phyloP scores from a whole-genome alignment of 2,888 invertebrate species.

The Lithophane semibrunnea region DNA sequence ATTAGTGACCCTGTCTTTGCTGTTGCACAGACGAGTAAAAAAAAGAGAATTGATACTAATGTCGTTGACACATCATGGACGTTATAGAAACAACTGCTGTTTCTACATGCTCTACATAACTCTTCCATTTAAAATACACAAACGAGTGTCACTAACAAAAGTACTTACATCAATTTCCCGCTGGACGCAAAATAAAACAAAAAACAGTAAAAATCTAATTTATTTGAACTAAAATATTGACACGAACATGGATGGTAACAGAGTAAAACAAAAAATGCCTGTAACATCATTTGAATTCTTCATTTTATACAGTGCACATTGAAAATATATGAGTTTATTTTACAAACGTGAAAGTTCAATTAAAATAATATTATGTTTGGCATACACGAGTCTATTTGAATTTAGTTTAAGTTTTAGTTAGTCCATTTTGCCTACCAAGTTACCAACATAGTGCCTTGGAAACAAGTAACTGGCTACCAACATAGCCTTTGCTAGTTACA shows the following conservation, averaged over 20 bases:
- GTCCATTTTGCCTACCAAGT: neutral
- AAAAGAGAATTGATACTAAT: neutral
- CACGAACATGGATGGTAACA: neutral
- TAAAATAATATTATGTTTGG: slow-evolving; percentile 3
- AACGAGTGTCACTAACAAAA: neutral
- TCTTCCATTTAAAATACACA: neutral
- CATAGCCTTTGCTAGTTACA: neutral
- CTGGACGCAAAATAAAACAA: neutral
- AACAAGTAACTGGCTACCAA: neutral
- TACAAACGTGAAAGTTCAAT: slow-evolving; percentile 7
- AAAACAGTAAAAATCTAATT: neutral
- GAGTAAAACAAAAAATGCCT: neutral
- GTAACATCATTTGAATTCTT: slow-evolving; percentile 8
- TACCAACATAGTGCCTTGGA: too few species aligned
- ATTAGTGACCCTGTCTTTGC: neutral
- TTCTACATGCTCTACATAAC: too few species aligned
- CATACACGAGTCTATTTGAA: neutral
- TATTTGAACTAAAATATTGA: slow-evolving; percentile 4
- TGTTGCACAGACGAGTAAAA: neutral
- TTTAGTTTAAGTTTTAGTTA: neutral
- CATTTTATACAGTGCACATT: neutral
- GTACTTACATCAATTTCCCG: neutral
- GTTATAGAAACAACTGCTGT: too few species aligned
- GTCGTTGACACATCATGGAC: too few species aligned
- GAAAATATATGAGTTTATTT: slow-evolving; percentile 17